These are phyloP conservation scores for Pachliopta kotzebuea DNA, from an alignment of 2,888 invertebrate species.

Conservation along the genomic window DNA sequence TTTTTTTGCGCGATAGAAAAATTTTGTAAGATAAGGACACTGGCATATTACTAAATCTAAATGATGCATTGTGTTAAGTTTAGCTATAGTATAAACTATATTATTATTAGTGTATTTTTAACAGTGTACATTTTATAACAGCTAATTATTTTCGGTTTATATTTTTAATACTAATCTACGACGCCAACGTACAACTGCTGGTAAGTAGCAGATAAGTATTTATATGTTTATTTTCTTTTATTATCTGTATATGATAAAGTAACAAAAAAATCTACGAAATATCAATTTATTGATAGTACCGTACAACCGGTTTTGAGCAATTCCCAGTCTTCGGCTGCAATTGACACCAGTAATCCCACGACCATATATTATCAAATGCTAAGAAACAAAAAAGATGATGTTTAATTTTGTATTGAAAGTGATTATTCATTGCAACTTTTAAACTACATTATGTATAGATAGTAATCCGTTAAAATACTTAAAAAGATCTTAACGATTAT, in stretches of 20 bases:
- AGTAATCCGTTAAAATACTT: neutral
- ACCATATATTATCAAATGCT: conserved; percentile 26
- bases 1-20: no score
- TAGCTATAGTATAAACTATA: no score
- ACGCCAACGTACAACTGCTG: no score
- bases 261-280: neutral
- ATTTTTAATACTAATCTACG: no score
- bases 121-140: neutral
- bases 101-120: neutral
- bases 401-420: neutral
- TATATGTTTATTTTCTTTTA: no score
- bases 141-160: neutral
- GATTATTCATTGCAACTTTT: neutral
- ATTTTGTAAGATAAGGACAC: no score
- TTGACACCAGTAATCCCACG: conserved; percentile 28
- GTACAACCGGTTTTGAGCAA: conserved; percentile 9
- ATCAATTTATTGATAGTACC: conserved; percentile 6
- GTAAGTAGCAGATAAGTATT: no score
- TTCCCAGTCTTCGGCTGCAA: conserved; percentile 25
- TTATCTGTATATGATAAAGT: no score
- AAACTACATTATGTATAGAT: neutral
- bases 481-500: neutral
- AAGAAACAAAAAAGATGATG: neutral
- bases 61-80: no score
- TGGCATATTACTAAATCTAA: no score